Conservation (phyloP, 2,797 vertebrate genomes). For the Macropodus opercularis region DNA sequence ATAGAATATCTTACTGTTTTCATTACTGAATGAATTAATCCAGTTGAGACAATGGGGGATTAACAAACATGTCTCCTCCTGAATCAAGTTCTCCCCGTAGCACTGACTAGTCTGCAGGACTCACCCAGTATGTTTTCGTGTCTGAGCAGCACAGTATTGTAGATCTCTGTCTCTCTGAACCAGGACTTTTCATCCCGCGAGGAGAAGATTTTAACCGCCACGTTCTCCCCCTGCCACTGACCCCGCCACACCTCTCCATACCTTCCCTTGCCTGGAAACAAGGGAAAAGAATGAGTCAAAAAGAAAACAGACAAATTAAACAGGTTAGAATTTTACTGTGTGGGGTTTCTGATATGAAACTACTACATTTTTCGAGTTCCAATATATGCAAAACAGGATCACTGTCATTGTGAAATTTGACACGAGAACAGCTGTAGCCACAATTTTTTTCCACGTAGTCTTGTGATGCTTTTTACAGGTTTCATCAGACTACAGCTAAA, state of each 20-base stretch:
- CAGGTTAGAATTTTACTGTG: no score
- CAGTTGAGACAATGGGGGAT: not conserved
- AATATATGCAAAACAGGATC: no score
- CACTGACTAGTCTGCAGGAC: constrained; percentile 13
- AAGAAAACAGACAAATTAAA: not conserved
- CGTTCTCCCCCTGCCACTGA: constrained; percentile 87
- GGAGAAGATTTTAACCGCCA: constrained; percentile 88
- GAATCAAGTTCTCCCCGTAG: not conserved
- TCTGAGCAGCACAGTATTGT: constrained; percentile 85
- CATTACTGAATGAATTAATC: no score
- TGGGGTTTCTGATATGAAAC: no score
- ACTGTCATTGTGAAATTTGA: no score
- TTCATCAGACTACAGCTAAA: no score
- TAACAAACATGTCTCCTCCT: not conserved
- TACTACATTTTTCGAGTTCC: no score
- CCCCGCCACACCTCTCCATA: constrained; percentile 88
- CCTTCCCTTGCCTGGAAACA: constrained; percentile 80
- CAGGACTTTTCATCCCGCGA: constrained; percentile 87
- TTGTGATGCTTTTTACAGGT: not conserved
- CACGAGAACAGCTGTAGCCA: no score
- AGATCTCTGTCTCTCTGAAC: constrained; percentile 88
- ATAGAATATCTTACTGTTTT: no score
- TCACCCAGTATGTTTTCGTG: constrained; percentile 87
- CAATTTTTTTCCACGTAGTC: not conserved
- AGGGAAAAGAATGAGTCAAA: not conserved